These are phyloP conservation scores for Calidris pugnax DNA, from an alignment of 2,113 vertebrate species.

Conservation along the genomic window DNA sequence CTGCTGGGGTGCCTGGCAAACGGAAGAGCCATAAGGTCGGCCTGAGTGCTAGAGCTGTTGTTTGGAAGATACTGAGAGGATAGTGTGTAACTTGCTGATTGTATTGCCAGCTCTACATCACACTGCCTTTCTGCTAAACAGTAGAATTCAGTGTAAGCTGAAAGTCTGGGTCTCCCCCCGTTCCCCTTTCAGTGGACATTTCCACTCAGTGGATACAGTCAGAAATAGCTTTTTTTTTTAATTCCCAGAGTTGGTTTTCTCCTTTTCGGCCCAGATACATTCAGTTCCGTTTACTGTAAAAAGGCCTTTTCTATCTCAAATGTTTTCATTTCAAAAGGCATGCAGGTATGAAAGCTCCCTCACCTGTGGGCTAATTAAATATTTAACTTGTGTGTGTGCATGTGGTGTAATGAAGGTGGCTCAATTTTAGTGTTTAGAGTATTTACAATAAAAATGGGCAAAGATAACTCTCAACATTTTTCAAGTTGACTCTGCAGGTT, in stretches of 20 bases:
- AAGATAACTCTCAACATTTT: neutral
- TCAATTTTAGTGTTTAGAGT: neutral
- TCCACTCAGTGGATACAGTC: neutral
- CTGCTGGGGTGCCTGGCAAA: neutral
- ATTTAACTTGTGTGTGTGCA: neutral
- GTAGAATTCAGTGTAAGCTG: neutral
- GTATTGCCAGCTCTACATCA: neutral
- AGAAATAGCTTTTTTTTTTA: neutral
- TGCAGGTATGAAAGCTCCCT: neutral
- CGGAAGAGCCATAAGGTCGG: neutral
- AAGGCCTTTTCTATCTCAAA: neutral
- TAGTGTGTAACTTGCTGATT: neutral
- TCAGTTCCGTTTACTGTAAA: neutral
- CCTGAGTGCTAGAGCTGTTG: neutral
- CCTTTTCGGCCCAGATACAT: neutral
- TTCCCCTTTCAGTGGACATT: neutral
- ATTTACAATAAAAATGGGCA: neutral
- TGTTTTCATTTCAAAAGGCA: neutral
- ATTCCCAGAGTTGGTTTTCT: neutral
- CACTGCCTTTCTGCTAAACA: neutral
- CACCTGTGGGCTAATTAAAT: neutral
- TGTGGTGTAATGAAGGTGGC: neutral
- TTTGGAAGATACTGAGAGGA: neutral
- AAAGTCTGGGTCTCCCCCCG: fast-evolving
- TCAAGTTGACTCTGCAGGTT: neutral